Evolutionary conservation across 1,140 invertebrate species (phyloP).

Genomic region (Dendrolimus punctatus): DNA sequence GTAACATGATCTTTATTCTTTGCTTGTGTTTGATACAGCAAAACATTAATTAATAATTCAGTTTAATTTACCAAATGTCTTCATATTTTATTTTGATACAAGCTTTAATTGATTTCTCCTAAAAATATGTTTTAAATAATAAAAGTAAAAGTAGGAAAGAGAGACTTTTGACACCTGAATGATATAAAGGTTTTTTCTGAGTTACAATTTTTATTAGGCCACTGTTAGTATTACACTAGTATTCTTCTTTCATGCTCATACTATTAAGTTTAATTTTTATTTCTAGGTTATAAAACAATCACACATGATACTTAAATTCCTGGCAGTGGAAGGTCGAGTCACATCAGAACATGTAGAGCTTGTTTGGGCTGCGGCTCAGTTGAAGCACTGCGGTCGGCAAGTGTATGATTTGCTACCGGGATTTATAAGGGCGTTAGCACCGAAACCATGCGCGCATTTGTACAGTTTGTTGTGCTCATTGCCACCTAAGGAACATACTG

Average conservation of each 20-base stretch:
- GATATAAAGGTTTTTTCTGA: no score
- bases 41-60: no score
- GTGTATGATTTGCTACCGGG: slow-evolving; percentile 93
- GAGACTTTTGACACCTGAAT: no score
- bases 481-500: slow-evolving; percentile 92
- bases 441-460: slow-evolving; percentile 89
- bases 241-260: background rate
- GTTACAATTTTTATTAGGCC: no score
- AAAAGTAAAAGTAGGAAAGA: no score
- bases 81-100: no score
- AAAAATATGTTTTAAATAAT: no score
- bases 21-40: no score
- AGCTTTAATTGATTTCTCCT: no score
- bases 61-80: no score
- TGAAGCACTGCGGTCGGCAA: slow-evolving; percentile 94
- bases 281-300: slow-evolving; percentile 91
- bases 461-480: slow-evolving; percentile 88
- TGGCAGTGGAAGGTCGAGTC: slow-evolving; percentile 92
- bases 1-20: no score
- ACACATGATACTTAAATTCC: slow-evolving; percentile 92
- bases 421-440: slow-evolving; percentile 91
- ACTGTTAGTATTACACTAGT: background rate
- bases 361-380: slow-evolving; percentile 92
- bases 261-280: slow-evolving; percentile 3
- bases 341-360: slow-evolving; percentile 93